Conservation (phyloP, 2,888 invertebrate genomes). For the Malacosoma neustria region DNA sequence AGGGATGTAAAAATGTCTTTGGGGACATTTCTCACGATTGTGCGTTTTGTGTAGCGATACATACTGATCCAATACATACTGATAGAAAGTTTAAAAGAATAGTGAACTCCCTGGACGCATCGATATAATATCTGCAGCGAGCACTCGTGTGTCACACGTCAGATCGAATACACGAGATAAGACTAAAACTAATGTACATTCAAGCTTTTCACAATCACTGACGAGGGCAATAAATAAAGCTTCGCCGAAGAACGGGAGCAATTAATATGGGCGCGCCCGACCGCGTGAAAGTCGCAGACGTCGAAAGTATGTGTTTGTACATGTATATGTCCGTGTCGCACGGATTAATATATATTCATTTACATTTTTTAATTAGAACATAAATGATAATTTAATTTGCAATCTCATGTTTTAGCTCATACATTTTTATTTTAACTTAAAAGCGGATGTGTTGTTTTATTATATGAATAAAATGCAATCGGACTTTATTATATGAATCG, state of each 20-base stretch:
- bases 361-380: not conserved
- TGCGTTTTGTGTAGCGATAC: conserved; percentile 7
- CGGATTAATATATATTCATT: not conserved
- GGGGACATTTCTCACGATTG: conserved; percentile 48
- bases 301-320: conserved; percentile 42
- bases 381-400: no score
- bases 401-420: no score
- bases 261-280: conserved; percentile 71
- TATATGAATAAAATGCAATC: no score
- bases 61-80: conserved; percentile 28
- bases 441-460: no score
- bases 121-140: conserved; percentile 15
- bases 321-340: not conserved
- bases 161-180: conserved; percentile 64
- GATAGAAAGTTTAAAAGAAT: conserved; percentile 24
- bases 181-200: conserved; percentile 67
- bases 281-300: conserved; percentile 66
- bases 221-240: conserved; percentile 69
- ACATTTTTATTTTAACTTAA: no score
- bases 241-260: conserved; percentile 72
- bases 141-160: conserved; percentile 56
- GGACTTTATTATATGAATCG: no score
- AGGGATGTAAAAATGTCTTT: conserved; percentile 38
- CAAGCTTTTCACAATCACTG: conserved; percentile 69
- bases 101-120: conserved; percentile 17